These are phyloP conservation scores for Matsumyia berberina DNA, from an alignment of 2,888 invertebrate genomes.

Conservation along the genomic window DNA sequence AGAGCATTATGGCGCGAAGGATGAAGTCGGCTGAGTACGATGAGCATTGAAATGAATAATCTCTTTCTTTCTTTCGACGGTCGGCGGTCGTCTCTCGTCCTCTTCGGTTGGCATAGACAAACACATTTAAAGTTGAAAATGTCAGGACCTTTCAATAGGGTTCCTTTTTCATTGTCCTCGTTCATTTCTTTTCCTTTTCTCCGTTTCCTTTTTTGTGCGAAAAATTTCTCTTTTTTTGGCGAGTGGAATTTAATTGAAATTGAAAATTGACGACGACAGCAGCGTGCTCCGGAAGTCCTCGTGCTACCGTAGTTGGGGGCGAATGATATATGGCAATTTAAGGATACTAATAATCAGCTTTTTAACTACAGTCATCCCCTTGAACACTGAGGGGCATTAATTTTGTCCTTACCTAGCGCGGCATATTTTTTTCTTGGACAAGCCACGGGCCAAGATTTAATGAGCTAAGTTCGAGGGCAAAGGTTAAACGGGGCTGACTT, in stretches of 20 bases:
- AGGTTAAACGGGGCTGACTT: slow-evolving; percentile 31
- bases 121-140: slow-evolving; percentile 68
- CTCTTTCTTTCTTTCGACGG: slow-evolving; percentile 38
- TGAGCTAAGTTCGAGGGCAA: slow-evolving; percentile 34
- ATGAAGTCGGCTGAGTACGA: slow-evolving; percentile 33
- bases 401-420: slow-evolving; percentile 19
- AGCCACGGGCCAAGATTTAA: slow-evolving; percentile 44
- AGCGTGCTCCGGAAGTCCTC: slow-evolving; percentile 10
- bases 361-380: neutral
- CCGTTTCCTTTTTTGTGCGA: neutral
- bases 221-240: neutral
- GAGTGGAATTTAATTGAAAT: slow-evolving; percentile 71
- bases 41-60: slow-evolving; percentile 71
- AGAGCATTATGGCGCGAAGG: slow-evolving; percentile 23
- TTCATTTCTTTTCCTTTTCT: slow-evolving; percentile 17
- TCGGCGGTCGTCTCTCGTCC: neutral
- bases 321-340: slow-evolving; percentile 39
- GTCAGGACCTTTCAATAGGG: slow-evolving; percentile 52
- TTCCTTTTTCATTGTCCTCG: slow-evolving; percentile 39
- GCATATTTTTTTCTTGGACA: neutral
- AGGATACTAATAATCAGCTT: slow-evolving; percentile 51
- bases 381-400: slow-evolving; percentile 9
- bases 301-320: neutral
- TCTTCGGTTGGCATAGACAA: slow-evolving; percentile 40
- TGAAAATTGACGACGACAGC: slow-evolving; percentile 61